Evolutionary conservation across 2,113 vertebrate species (phyloP).

Genomic region (Falco punctatus): DNA sequence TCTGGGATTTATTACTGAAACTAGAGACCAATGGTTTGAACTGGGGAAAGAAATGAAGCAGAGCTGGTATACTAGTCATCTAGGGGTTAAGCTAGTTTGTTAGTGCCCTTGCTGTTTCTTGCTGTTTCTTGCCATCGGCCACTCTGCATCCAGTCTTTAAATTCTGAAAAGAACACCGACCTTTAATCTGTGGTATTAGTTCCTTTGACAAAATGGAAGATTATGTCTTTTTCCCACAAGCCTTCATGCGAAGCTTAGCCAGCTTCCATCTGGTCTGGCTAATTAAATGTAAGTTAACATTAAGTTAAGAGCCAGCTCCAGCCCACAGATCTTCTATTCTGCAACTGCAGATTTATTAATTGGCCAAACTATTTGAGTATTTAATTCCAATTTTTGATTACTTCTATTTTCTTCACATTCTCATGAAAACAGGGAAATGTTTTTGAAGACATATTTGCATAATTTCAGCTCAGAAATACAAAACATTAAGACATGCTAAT

Average conservation of each 20-base stretch:
- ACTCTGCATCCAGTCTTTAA: not conserved
- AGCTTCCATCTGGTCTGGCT: constrained; percentile 57
- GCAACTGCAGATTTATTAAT: constrained; percentile 16
- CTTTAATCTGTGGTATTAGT: constrained; percentile 57
- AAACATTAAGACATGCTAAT: constrained; percentile 1
- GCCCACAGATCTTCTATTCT: constrained; percentile 18
- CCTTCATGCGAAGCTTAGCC: constrained; percentile 38
- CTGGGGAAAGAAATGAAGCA: not conserved
- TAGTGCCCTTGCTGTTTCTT: constrained; percentile 10
- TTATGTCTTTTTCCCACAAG: constrained; percentile 54
- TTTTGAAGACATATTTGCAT: constrained; percentile 58
- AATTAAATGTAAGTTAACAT: constrained; percentile 63
- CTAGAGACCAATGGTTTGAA: not conserved
- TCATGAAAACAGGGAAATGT: constrained; percentile 58
- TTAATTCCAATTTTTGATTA: constrained; percentile 51
- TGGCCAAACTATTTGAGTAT: constrained; percentile 5
- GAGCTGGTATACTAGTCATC: not conserved
- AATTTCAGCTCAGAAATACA: constrained; percentile 61
- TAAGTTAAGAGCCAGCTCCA: constrained; percentile 27
- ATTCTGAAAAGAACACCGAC: constrained; percentile 52
- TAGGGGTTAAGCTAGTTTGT: constrained; percentile 23
- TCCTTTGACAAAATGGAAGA: constrained; percentile 65
- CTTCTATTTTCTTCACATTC: constrained; percentile 53
- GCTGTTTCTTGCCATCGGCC: not conserved
- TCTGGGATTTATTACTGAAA: constrained; percentile 6